These are phyloP conservation scores for Drosophila vallismaia DNA, from an alignment of 2,888 invertebrate species.

Conservation along the genomic window DNA sequence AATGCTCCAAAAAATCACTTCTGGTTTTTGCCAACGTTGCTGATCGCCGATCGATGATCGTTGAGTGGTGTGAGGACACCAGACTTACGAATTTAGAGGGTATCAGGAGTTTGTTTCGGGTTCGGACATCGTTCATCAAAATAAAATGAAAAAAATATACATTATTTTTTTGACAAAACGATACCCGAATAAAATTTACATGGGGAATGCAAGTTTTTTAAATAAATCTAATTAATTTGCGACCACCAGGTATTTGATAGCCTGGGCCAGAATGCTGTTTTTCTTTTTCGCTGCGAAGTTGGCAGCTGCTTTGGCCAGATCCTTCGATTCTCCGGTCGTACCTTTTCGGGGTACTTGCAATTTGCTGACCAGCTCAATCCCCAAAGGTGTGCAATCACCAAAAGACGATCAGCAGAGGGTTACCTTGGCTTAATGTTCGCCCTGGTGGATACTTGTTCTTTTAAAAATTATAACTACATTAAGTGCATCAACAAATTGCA, in stretches of 20 bases:
- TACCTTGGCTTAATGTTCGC: constrained; percentile 28
- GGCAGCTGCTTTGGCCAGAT: constrained; percentile 23
- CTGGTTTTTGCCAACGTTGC: constrained; percentile 58
- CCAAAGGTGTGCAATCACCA: constrained; percentile 68
- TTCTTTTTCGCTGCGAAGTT: background rate
- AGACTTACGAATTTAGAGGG: constrained; percentile 3
- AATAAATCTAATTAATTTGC: background rate
- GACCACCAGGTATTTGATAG: constrained; percentile 16
- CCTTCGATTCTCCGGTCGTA: constrained; percentile 13
- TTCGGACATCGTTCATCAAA: background rate
- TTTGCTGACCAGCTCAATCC: constrained; percentile 46
- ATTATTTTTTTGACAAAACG: background rate
- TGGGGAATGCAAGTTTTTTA: background rate
- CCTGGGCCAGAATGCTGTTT: background rate
- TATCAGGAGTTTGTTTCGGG: background rate
- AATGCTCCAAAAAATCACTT: constrained; percentile 68
- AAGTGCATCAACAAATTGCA: constrained; percentile 52
- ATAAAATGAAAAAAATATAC: too few species aligned
- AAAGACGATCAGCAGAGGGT: constrained; percentile 54
- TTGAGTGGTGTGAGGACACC: constrained; percentile 1
- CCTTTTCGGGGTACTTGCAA: constrained; percentile 38
- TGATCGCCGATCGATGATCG: constrained; percentile 34
- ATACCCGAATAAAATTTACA: too few species aligned
- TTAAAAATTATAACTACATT: constrained; percentile 52
- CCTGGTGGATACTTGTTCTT: constrained; percentile 26